phyloP scores from a whole-genome alignment of 2,888 invertebrate species.

The Catocala fraxini region DNA sequence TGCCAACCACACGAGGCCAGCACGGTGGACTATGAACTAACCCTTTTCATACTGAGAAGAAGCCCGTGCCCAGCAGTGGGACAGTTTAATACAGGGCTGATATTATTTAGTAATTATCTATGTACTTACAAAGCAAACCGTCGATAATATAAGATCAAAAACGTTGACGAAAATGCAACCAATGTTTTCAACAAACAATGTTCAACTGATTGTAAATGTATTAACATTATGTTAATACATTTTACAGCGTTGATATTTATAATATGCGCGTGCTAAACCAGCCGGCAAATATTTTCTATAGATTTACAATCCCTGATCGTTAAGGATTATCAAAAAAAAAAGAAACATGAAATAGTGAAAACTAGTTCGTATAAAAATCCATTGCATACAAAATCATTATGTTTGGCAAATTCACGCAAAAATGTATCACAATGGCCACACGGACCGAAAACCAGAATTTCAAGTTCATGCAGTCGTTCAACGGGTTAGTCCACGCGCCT shows the following conservation, averaged over 20 bases:
- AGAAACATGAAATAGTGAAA: conserved; percentile 68
- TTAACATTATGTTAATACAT: no score
- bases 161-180: no score
- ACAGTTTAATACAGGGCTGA: no score
- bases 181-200: no score
- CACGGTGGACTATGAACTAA: no score
- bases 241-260: not conserved
- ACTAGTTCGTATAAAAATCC: conserved; percentile 67
- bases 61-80: no score
- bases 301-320: conserved; percentile 6
- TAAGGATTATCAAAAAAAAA: conserved; percentile 55
- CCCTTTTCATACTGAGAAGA: no score
- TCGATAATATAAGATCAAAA: no score
- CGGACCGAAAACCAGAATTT: conserved; percentile 71
- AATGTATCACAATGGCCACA: conserved; percentile 58
- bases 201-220: no score
- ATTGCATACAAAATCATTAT: conserved; percentile 73
- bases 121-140: no score
- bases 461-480: conserved; percentile 65
- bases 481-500: conserved; percentile 81
- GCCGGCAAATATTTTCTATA: conserved; percentile 5
- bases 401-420: conserved; percentile 79
- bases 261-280: conserved; percentile 14
- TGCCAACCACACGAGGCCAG: no score
- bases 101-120: no score